Base-by-base conservation (phyloP, 2,113 vertebrate genomes). In the Hystrix brachyura region DNA sequence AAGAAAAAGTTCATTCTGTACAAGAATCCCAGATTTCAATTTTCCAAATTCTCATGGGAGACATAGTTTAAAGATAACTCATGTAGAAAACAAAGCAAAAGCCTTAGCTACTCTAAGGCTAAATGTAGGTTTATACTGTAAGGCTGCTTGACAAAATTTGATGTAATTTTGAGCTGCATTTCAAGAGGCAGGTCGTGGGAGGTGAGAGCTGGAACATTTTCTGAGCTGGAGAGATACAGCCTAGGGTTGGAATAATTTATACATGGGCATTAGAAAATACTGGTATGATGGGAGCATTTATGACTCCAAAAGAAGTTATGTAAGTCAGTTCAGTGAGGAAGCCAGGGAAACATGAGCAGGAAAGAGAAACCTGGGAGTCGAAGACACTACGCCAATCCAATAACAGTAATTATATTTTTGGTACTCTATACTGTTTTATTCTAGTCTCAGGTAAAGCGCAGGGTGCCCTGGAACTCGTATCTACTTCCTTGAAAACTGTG, bases 81-180 rank as follows among this genome's bases (percentile, higher is more conserved):
- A 43, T 3, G 14, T 23, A 19, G 51, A 87, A 95, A 96, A 67
- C 81, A 60, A 94, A 81, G 53, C 64, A 46, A 55, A 95, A 64
- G 34, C 0, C 18, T 46, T 57, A 81, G 43, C 51, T 8, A 57
- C 55, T 55, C 3, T 11, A 11, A 60, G 60, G n/a, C 23, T 51
- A 69, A 87, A 62, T 38, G 38, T 21, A 72, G 57, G 43, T 34
- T 14, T 78, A 59, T 0, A 74, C 19, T 23, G 7, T 25, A 29
- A 74, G 14, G 15, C 7, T 55, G 19, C 0, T 18, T 34, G 27
- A 53, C 0, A 53, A 92, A 94, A 48, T 23, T 3, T 34, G 21
- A 65, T 29, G 18, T 43, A 65, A 57, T 62, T 4, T 67, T 72
- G 15, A 46, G 14, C 55, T 57, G 1, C 46, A 12, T 64, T 93